These are phyloP conservation scores for Microplitis mediator DNA, from an alignment of 1,140 invertebrate genomes.

Conservation along the genomic window DNA sequence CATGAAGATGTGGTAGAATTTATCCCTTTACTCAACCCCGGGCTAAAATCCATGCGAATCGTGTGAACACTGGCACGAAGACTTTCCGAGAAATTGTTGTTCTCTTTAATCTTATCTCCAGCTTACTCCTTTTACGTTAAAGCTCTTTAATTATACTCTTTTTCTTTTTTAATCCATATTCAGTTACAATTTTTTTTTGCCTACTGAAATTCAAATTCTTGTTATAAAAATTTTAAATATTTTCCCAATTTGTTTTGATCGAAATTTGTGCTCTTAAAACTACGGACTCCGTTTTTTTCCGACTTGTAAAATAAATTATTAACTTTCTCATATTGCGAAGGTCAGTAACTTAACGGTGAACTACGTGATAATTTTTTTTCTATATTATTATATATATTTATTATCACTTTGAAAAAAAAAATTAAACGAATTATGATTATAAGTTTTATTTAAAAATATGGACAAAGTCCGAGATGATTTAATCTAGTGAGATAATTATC, in stretches of 20 bases:
- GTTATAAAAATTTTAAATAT: too few species aligned
- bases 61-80: constrained; percentile 31
- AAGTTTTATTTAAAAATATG: constrained; percentile 17
- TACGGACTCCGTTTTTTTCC: too few species aligned
- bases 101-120: not conserved
- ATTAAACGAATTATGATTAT: not conserved
- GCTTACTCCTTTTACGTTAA: not conserved
- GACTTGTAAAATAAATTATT: not conserved
- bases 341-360: constrained; percentile 1
- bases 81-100: constrained; percentile 21
- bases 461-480: constrained; percentile 15
- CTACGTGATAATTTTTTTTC: not conserved
- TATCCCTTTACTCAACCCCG: constrained; percentile 10
- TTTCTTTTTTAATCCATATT: not conserved
- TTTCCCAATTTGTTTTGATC: too few species aligned
- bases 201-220: not conserved
- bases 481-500: not conserved
- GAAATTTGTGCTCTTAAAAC: too few species aligned
- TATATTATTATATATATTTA: not conserved
- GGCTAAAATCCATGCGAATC: constrained; percentile 30
- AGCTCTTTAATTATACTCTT: not conserved
- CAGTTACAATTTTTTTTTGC: not conserved
- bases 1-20: constrained; percentile 18
- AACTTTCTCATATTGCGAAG: constrained; percentile 5
- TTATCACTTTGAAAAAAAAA: not conserved